Percentiles rank a stretch among this genome's conserved stretches.
Evolutionary conservation across 2,113 vertebrate genomes (phyloP).

Genomic region (Zonotrichia leucophrys): DNA sequence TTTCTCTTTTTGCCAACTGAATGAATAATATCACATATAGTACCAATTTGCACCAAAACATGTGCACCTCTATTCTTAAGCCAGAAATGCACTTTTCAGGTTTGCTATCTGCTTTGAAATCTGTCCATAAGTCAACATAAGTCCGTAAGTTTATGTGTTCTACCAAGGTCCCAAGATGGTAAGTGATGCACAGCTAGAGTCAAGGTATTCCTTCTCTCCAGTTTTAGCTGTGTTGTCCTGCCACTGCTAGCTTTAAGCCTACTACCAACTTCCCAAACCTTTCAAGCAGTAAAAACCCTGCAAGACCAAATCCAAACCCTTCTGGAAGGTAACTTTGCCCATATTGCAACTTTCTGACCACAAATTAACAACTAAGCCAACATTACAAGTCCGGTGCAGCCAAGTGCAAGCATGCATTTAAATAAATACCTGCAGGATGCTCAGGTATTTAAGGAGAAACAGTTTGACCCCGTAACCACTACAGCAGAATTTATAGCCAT

Average conservation of each 20-base stretch:
- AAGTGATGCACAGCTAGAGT: neutral
- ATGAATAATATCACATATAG: neutral
- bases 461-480: neutral
- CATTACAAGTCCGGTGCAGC: neutral
- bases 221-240: neutral
- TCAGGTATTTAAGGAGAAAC: neutral
- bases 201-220: neutral
- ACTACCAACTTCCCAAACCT: neutral
- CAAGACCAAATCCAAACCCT: neutral
- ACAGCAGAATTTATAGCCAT: neutral
- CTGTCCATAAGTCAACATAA: neutral
- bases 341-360: neutral
- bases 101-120: neutral
- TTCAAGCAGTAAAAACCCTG: fast-evolving
- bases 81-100: neutral
- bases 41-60: neutral
- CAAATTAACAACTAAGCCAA: neutral
- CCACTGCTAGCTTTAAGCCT: neutral
- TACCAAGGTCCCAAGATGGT: neutral
- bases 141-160: neutral
- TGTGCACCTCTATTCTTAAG: neutral
- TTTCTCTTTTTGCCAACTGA: neutral
- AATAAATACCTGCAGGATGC: too few species aligned
- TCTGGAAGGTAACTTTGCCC: neutral
- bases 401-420: neutral